Conservation (phyloP, 2,888 invertebrate genomes). For the Microchrysa polita region DNA sequence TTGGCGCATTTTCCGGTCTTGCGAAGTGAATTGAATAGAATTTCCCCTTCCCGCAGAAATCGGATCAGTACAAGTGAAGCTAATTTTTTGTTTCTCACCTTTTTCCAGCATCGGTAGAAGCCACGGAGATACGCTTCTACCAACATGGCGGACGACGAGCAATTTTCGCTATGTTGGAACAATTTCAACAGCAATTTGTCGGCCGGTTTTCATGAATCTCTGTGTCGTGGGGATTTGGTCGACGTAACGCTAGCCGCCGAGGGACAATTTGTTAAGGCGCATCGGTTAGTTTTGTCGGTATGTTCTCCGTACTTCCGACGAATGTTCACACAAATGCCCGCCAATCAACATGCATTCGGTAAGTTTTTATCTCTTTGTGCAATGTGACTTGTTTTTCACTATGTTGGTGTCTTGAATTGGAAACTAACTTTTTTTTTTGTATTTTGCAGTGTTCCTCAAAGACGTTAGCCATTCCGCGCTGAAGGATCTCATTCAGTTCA, state of each 20-base stretch:
- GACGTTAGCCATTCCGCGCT: conserved; percentile 76
- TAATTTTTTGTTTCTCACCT: neutral
- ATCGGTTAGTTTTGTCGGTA: conserved; percentile 76
- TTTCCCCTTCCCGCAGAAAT: too few relatives aligned
- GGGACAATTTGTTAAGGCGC: conserved; percentile 75
- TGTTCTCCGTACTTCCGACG: conserved; percentile 79
- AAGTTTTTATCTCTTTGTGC: conserved; percentile 56
- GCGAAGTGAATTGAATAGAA: conserved; percentile 4
- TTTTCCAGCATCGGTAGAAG: conserved; percentile 24
- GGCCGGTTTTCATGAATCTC: conserved; percentile 76
- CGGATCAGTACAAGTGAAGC: too few relatives aligned
- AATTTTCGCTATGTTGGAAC: conserved; percentile 80
- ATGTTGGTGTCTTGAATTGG: conserved; percentile 2
- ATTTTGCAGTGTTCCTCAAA: conserved; percentile 72
- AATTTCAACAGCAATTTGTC: conserved; percentile 79
- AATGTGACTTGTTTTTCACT: neutral
- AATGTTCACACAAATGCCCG: conserved; percentile 75
- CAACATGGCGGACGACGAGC: conserved; percentile 78
- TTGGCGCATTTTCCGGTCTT: neutral
- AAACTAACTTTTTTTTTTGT: neutral
- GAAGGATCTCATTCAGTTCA: conserved; percentile 76
- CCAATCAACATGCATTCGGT: conserved; percentile 76
- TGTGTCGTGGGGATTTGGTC: conserved; percentile 75
- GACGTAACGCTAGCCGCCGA: conserved; percentile 78
- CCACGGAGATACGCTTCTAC: conserved; percentile 1